These are phyloP conservation scores for Morone chrysops DNA, from an alignment of 2,113 vertebrate species.

Conservation along the genomic window DNA sequence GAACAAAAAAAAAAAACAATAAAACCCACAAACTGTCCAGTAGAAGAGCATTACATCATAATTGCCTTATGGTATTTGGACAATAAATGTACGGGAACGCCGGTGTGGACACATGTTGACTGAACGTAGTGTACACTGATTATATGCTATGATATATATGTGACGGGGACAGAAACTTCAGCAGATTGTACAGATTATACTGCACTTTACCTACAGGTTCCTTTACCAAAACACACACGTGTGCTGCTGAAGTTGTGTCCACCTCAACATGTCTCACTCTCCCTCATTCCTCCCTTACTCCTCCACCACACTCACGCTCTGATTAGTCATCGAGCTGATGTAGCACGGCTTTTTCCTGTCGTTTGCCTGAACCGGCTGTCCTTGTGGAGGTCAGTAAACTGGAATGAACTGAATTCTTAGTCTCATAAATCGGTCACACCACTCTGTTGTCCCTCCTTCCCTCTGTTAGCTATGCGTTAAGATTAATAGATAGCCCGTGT, in stretches of 20 bases:
- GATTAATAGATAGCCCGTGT: conserved; percentile 50
- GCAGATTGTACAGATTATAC: neutral
- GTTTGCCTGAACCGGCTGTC: conserved; percentile 7
- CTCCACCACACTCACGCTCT: conserved; percentile 53
- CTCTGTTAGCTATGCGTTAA: conserved; percentile 29
- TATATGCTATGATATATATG: neutral
- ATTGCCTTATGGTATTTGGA: neutral
- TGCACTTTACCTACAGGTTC: neutral
- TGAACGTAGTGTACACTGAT: neutral
- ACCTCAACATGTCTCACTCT: conserved; percentile 17
- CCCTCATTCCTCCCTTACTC: conserved; percentile 38
- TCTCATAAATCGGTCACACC: conserved; percentile 30
- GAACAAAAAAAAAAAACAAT: neutral
- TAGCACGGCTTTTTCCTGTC: conserved; percentile 7
- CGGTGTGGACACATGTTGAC: neutral
- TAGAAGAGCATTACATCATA: neutral
- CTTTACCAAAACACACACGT: neutral
- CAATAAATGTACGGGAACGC: neutral
- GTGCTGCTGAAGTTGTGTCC: neutral
- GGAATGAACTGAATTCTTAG: conserved; percentile 10
- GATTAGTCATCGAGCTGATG: conserved; percentile 67
- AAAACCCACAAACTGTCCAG: neutral
- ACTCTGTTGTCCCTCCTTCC: neutral
- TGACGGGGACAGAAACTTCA: neutral
- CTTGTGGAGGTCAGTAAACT: conserved; percentile 11